Evolutionary conservation across 2,888 invertebrate genomes (phyloP).

Genomic region (Caenorhabditis sp.): DNA sequence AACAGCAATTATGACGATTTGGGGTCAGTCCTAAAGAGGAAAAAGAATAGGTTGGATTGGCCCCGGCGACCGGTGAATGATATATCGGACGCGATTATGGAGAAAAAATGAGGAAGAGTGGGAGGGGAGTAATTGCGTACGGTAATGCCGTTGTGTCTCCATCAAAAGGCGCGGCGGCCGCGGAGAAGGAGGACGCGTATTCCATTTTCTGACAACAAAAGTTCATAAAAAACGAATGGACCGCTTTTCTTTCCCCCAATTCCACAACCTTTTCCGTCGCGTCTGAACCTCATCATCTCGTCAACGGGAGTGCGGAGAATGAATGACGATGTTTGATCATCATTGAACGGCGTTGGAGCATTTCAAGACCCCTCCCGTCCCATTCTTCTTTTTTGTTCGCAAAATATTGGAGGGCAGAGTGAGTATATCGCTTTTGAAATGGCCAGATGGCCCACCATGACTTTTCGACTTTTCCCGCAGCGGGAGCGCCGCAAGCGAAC

Average conservation of each 20-base stretch:
- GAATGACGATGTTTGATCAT: constrained; percentile 28
- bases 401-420: constrained; percentile 22
- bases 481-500: constrained; percentile 25
- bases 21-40: constrained; percentile 42
- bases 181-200: background rate
- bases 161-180: constrained; percentile 14
- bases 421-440: background rate
- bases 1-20: constrained; percentile 61
- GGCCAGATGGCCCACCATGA: constrained; percentile 49
- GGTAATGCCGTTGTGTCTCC: constrained; percentile 25
- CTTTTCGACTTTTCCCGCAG: constrained; percentile 23
- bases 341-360: background rate
- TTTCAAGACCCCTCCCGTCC: constrained; percentile 4
- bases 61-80: constrained; percentile 46
- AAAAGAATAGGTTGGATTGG: constrained; percentile 22
- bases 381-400: constrained; percentile 2
- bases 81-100: constrained; percentile 49
- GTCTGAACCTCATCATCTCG: constrained; percentile 48
- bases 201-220: constrained; percentile 24
- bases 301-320: constrained; percentile 38
- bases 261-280: constrained; percentile 2
- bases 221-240: constrained; percentile 37
- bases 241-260: background rate
- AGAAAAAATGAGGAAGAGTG: constrained; percentile 38
- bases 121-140: constrained; percentile 43